A percentile compares a stretch with the other conserved stretches of the same genome.
Evolutionary conservation across 2,888 invertebrate genomes (phyloP).

Genomic region (Diarsia brunnea): DNA sequence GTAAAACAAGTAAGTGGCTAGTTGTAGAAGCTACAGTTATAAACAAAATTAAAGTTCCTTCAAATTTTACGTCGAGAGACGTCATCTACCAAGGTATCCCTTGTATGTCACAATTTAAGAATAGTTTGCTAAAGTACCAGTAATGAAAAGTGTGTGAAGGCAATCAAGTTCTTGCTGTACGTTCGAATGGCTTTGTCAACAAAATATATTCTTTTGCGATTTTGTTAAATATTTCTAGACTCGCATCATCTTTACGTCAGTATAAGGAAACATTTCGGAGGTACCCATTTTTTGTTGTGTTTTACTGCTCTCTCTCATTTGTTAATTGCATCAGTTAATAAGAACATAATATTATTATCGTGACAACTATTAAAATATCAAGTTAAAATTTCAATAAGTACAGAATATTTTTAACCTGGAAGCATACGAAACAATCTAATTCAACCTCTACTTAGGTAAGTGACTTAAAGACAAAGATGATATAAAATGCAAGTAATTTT

Average conservation of each 20-base stretch:
- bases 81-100: neutral
- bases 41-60: neutral
- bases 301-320: too few species aligned
- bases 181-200: constrained; percentile 1
- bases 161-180: constrained; percentile 29
- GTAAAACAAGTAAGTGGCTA: constrained; percentile 53
- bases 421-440: neutral
- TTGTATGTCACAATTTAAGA: constrained; percentile 9
- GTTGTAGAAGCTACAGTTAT: neutral
- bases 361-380: neutral
- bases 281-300: neutral
- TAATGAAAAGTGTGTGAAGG: constrained; percentile 53
- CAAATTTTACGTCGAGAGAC: neutral
- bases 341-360: neutral
- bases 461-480: neutral
- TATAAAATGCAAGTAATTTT: constrained; percentile 16
- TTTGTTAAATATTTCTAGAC: neutral
- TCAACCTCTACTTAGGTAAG: neutral
- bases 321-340: neutral
- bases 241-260: neutral
- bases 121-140: constrained; percentile 11
- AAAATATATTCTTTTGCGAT: constrained; percentile 1
- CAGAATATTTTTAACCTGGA: neutral
- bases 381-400: neutral
- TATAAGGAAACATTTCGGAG: neutral